These are phyloP conservation scores for Nebria brevicollis DNA, from an alignment of 2,888 invertebrate genomes.

Conservation along the genomic window DNA sequence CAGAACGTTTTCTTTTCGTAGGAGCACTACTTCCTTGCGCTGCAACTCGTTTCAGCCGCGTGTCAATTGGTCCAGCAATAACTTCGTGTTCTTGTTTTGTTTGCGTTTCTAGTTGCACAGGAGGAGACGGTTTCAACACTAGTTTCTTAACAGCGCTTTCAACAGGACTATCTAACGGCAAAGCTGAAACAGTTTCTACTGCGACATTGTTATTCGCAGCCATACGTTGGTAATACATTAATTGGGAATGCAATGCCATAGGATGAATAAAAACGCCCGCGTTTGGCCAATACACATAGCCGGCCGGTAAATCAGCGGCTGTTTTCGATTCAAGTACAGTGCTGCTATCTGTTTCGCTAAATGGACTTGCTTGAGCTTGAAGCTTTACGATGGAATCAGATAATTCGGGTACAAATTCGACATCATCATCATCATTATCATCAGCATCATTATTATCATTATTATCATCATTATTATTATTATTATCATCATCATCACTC, in stretches of 20 bases:
- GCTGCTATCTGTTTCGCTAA: conserved; percentile 20
- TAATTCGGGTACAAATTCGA: conserved; percentile 61
- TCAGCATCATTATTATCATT: too few relatives aligned
- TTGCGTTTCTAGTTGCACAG: conserved; percentile 50
- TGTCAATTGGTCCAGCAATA: neutral
- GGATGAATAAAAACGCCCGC: conserved; percentile 79
- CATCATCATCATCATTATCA: conserved; percentile 60
- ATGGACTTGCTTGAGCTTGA: conserved; percentile 25
- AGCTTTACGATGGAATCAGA: conserved; percentile 47
- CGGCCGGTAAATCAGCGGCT: conserved; percentile 23
- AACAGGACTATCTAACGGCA: conserved; percentile 41
- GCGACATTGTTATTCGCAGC: conserved; percentile 66
- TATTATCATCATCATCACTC: conserved; percentile 63
- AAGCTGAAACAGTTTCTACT: conserved; percentile 21
- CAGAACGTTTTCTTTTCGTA: conserved; percentile 81
- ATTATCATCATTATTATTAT: too few relatives aligned
- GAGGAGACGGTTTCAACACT: conserved; percentile 51
- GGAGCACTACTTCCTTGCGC: conserved; percentile 59
- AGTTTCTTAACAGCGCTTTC: conserved; percentile 59
- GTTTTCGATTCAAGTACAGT: neutral
- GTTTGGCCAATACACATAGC: conserved; percentile 76
- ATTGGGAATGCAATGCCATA: conserved; percentile 75
- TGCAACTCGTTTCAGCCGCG: conserved; percentile 26
- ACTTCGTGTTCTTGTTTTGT: conserved; percentile 52
- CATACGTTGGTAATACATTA: conserved; percentile 79